phyloP scores from a whole-genome alignment of 2,797 vertebrate species.

The Falco concolor region DNA sequence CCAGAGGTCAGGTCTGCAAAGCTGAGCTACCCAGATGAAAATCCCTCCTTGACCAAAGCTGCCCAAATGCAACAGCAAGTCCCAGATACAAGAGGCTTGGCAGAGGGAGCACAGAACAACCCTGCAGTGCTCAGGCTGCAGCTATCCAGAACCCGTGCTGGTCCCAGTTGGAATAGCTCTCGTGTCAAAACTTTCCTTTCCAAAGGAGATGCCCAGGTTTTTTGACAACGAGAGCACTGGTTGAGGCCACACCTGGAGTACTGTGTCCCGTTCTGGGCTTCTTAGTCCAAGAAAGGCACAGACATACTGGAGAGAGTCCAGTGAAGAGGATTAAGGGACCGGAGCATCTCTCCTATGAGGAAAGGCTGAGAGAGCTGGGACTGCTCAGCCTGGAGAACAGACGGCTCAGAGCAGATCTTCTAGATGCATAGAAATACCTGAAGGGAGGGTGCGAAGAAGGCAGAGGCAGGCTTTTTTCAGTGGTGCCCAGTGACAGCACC shows the following conservation, averaged over 20 bases:
- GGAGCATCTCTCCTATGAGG: not conserved
- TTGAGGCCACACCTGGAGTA: not conserved
- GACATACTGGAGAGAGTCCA: not conserved
- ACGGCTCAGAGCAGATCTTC: not conserved
- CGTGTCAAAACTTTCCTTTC: not conserved
- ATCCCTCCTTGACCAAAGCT: not conserved
- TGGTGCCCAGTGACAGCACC: not conserved
- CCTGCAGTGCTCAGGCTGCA: not conserved
- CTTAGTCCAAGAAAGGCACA: not conserved
- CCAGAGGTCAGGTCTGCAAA: not conserved
- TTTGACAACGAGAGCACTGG: not conserved
- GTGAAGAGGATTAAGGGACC: not conserved
- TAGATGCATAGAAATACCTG: not conserved
- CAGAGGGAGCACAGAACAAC: not conserved
- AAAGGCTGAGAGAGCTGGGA: not conserved
- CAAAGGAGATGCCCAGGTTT: not conserved
- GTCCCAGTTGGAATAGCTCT: not conserved
- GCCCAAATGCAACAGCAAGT: not conserved
- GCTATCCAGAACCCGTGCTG: not conserved
- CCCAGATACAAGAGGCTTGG: not conserved
- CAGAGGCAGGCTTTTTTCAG: not conserved
- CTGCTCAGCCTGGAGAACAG: not conserved
- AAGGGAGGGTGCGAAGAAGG: not conserved
- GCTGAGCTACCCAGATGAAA: not conserved
- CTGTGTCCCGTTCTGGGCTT: not conserved